phyloP scores from a whole-genome alignment of 2,113 vertebrate species.

The Aptenodytes forsteri region DNA sequence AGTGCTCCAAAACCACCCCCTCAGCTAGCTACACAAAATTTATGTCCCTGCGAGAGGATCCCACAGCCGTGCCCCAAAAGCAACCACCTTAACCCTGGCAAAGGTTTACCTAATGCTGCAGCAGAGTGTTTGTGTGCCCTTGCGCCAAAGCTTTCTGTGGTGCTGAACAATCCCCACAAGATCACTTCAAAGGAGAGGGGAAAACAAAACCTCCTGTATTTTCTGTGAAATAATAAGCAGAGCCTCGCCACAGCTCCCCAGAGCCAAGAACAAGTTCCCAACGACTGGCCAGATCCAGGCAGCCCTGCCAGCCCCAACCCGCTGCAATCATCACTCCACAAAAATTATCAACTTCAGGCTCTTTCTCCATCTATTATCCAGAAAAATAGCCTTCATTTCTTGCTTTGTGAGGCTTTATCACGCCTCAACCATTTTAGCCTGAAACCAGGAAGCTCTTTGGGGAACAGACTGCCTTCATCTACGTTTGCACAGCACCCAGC shows the following conservation, averaged over 20 bases:
- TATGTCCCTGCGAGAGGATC: not conserved
- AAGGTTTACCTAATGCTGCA: not conserved
- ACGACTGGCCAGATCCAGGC: not conserved
- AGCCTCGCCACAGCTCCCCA: not conserved
- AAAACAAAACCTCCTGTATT: not conserved
- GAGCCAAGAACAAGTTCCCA: not conserved
- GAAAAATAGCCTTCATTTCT: not conserved
- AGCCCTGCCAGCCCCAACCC: constrained; percentile 4
- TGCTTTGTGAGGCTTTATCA: not conserved
- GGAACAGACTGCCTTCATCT: not conserved
- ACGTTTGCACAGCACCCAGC: not conserved
- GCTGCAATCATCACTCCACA: not conserved
- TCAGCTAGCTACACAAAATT: rapidly evolving
- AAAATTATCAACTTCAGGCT: not conserved
- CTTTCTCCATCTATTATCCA: constrained; percentile 1
- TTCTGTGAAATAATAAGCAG: not conserved
- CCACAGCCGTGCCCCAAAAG: not conserved
- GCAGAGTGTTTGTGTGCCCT: rapidly evolving
- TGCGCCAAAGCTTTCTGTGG: not conserved
- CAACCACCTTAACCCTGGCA: rapidly evolving
- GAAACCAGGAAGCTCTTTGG: not conserved
- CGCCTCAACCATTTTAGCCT: constrained; percentile 6
- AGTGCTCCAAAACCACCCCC: not conserved
- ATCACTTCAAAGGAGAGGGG: not conserved
- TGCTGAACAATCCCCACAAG: not conserved